Evolutionary conservation across 92 coral and sea anemone genomes (phyloP), one percentile per base, ranked within the genome.

Genomic region (Bergia puertoricense): DNA sequence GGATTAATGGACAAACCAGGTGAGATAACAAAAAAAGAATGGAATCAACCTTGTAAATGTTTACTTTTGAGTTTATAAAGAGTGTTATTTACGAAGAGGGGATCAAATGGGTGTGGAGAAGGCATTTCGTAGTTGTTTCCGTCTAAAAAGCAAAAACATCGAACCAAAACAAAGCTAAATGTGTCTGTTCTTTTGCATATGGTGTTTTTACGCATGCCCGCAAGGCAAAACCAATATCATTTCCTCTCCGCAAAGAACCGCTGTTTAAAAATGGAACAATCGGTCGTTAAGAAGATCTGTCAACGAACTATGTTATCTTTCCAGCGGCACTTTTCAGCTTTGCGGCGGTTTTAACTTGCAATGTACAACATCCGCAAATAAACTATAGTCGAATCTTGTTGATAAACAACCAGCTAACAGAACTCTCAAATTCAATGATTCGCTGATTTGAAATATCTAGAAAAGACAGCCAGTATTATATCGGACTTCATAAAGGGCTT

Each of bases 301-400:
- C 85, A 79, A 42, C 85, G 85, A 16, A 20, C 30, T 57, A 18
- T 81, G 85, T 59, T 81, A 81, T 57, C 74, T 81, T 59, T 81
- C 51, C 20, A 59, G 43, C 85, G 38, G 71, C 6, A 54, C 44
- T 57, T 57, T 11, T 62, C 71, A 41, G 72, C 46, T 62, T 62
- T 39, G 72, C 82, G 20, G 42, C 57, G 82, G 14, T 76, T 44
- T 30, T 22, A 45, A 30, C 20, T 8, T 59, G 9, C 14, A 39
- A 18, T 41, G 36, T 81, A 18, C 74, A 81, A 81, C 37, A 38
- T 57, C 54, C 48, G 65, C 81, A 74, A n/a, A 42, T 0, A 7
- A 15, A 42, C 14, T 76, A 4, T 76, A 4, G 18, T 40, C 80
- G 44, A 43, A 76, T 43, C 46, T 40, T 20, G 50, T n/a, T 76